Base-by-base conservation (phyloP, 2,888 invertebrate genomes). In the Lordiphosa andalusiaca region DNA sequence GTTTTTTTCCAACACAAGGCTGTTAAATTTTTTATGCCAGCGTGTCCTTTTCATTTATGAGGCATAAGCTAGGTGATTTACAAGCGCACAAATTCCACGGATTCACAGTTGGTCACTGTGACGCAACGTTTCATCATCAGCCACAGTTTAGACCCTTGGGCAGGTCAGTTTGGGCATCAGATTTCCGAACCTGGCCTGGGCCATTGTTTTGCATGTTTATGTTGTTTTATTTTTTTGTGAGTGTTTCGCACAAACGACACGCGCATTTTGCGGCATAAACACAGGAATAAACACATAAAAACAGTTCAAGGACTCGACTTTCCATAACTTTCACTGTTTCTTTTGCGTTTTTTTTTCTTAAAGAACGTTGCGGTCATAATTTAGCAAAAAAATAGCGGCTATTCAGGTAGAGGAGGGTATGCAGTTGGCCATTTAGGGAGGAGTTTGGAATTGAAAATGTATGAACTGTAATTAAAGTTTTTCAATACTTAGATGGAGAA, bases 271-370 rank as follows among this genome's bases (percentile, higher is more conserved):
- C 73, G 48, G 63, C 66, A 54, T 38, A 21, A 13, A 49, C 40
- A 66, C 40, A 66, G 58, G 68, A 37, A 69, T 67, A 72, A 64
- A 67, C 62, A 58, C 73, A 76, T 73, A 71, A 77, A 75, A 78
- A 81, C 74, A 69, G 74, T 73, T 84, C 84, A 78, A 78, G 77
- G 77, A 84, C 30, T 30, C 30, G 30, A 30, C 30, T 30, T 30
- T 30, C 9, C 10, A 30, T 9, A 30, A 30, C 30, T 30, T 30
- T 30, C 30, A 30, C 30, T 30, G 30, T 30, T 10, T 3, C 7
- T 30, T 2, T 30, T 30, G 9, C 30, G 7, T n/a, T n/a, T n/a
- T n/a, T 30, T 30, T 30, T 30, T 30, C 10, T 30, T 30, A 3
- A 30, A 9, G 10, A 30, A 30, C 30, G 30, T 30, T 30, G 30